Conservation (phyloP, 2,797 vertebrate species). For the Mareca strepera region DNA sequence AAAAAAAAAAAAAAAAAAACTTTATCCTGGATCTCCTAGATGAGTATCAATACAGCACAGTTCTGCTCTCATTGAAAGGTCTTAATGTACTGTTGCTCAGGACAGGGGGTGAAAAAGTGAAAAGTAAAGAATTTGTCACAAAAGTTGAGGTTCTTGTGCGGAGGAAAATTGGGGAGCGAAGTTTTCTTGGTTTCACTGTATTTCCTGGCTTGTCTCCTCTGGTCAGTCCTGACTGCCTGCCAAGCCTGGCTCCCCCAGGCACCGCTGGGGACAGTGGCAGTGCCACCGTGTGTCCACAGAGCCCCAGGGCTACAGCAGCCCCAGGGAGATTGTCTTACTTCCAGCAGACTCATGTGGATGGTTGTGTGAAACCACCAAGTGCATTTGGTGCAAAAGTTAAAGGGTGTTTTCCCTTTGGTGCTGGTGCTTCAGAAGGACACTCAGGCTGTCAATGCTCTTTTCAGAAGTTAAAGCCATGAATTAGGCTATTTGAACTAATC, state of each 20-base stretch:
- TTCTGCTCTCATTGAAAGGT: not conserved
- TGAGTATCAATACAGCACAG: not conserved
- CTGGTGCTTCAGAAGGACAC: not conserved
- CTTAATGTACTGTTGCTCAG: fast-evolving
- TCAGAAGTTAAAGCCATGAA: not conserved
- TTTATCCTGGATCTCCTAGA: constrained; percentile 11
- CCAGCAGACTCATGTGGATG: not conserved
- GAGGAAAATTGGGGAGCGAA: not conserved
- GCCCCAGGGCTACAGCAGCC: fast-evolving
- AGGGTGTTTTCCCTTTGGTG: not conserved
- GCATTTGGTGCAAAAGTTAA: not conserved
- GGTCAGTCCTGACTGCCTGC: fast-evolving
- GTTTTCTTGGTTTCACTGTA: not conserved
- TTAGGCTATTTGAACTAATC: not conserved
- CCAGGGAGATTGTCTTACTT: not conserved
- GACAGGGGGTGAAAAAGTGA: not conserved
- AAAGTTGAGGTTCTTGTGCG: not conserved
- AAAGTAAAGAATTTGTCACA: fast-evolving
- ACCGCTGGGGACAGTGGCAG: fast-evolving
- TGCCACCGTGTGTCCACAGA: fast-evolving
- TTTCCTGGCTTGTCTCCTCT: not conserved
- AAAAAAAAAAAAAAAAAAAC: constrained; percentile 13
- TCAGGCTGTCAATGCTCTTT: not conserved
- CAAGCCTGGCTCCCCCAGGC: fast-evolving
- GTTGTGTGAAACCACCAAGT: not conserved